Base-by-base conservation (phyloP, 2,113 vertebrate species). In the Corapipo altera region DNA sequence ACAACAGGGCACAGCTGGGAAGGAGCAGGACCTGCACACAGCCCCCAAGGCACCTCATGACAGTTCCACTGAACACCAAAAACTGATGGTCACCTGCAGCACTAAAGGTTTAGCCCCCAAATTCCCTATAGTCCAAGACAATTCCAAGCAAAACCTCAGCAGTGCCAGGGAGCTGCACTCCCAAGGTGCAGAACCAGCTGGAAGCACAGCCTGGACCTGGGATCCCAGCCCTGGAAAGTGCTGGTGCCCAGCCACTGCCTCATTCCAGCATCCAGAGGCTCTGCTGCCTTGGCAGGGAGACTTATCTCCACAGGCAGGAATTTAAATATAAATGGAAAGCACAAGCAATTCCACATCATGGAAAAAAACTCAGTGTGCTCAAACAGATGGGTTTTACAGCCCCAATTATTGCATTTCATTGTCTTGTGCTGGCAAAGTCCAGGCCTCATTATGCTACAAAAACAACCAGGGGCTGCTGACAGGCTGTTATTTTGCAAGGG, bases 371-470 rank as follows among this genome's bases (percentile, higher is more conserved):
- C 71, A 5, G 35, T 17, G 88, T 93, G 93, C 88, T 71, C 8
- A 11, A 94, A n/a, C 95, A 97, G 96, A 95, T 97, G 88, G 95
- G 85, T 94, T 93, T 96, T 94, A 94, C 91, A 91, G 94, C 82
- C 79, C 70, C 75, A 89, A 79, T 95, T 79, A 90, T 33, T 85
- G 22, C 82, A 88, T 82, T 70, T 52, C 82, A 96, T 96, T 93
- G 93, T 96, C 89, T 95, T 12, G 15, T 44, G 76, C 88, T 93
- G 96, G 97, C 94, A 88, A 62, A 90, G 52, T 4, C 89, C 27
- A 11, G 41, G 33, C 58, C 89, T 43, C 89, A 39, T 80, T 52
- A 9, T 55, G 61, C 87, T 49, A 76, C 62, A 72, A 52, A 71
- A 88, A 17, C 61, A 85, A 21, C 28, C 16, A 28, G 39, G 64